Base-by-base conservation (phyloP, 2,888 invertebrate genomes). In the Plebejus melissa region DNA sequence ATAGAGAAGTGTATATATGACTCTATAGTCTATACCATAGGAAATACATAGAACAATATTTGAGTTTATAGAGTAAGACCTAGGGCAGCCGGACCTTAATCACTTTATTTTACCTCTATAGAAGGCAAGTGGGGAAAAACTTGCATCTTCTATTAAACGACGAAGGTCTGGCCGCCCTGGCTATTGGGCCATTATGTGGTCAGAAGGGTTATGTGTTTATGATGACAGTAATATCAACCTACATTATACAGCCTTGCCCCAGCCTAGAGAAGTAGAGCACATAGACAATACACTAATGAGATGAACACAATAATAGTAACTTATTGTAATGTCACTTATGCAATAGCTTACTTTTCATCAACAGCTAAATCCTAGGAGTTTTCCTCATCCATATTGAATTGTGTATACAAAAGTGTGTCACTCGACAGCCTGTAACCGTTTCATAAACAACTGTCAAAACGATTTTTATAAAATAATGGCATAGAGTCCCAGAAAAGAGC, bases 201-300 rank as follows among this genome's bases (percentile, higher is more conserved):
- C 9, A 46, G 46, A 9, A 9, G 46, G 9, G 9, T 46, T 46
- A 41, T 11, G 28, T 1, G 28, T 60, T 7, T 60, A 28, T 32
- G 36, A 28, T 32, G 36, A 32, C 13, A 36, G 16, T 11, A 65
- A 65, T 70, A 72, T 72, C 54, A 54, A 72, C 72, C 72, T 54
- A 72, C 46, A 72, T 72, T 54, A 54, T n/a, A 36, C 32, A 72
- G 72, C 72, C 72, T 72, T 72, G 72, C 16, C 7, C 72, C 54
- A 50, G 72, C 32, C 50, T 50, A n/a, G 71, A 22, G 41, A 46
- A 72, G 72, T 72, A 4, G 72, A 72, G 32, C 72, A 50, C 54
- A 3, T 3, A 50, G 13, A 72, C 71, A 71, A 71, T 70, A 41
- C 72, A 7, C 72, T 72, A 72, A 72, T 72, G 54, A 72, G 72